Conservation (phyloP, 2,888 invertebrate species). For the Helicoverpa assulta region DNA sequence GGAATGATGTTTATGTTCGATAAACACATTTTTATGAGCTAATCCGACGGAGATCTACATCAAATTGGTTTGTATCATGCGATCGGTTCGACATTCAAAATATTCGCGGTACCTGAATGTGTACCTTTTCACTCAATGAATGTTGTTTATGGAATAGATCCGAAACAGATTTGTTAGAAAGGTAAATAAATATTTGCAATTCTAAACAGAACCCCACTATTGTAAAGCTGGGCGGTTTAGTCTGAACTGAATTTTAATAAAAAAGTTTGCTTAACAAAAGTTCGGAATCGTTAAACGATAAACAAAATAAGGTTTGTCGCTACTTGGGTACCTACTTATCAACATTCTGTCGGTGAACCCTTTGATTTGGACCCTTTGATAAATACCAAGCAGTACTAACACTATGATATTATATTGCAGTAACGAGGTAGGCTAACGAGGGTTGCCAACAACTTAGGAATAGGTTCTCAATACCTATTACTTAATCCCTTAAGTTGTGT, state of each 20-base stretch:
- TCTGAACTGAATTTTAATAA: conserved; percentile 21
- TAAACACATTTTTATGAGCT: conserved; percentile 56
- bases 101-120: conserved; percentile 22
- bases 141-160: conserved; percentile 30
- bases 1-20: conserved; percentile 55
- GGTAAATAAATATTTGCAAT: conserved; percentile 25
- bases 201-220: conserved; percentile 11
- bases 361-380: not conserved
- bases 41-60: conserved; percentile 46
- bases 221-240: conserved; percentile 1
- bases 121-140: conserved; percentile 48
- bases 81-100: conserved; percentile 33
- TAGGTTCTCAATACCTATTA: not conserved
- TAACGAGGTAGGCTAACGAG: conserved; percentile 2
- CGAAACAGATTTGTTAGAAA: conserved; percentile 24
- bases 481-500: conserved; percentile 15
- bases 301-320: conserved; percentile 3
- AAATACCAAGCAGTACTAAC: not conserved
- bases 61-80: conserved; percentile 52
- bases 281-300: not conserved
- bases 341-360: not conserved
- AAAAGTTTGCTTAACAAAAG: conserved; percentile 17
- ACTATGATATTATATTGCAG: conserved; percentile 19
- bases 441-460: conserved; percentile 34
- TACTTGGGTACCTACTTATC: conserved; percentile 1